Percentiles rank a stretch among this genome's conserved stretches.
Evolutionary conservation across 2,113 vertebrate species (phyloP).

Genomic region (Takifugu flavidus): DNA sequence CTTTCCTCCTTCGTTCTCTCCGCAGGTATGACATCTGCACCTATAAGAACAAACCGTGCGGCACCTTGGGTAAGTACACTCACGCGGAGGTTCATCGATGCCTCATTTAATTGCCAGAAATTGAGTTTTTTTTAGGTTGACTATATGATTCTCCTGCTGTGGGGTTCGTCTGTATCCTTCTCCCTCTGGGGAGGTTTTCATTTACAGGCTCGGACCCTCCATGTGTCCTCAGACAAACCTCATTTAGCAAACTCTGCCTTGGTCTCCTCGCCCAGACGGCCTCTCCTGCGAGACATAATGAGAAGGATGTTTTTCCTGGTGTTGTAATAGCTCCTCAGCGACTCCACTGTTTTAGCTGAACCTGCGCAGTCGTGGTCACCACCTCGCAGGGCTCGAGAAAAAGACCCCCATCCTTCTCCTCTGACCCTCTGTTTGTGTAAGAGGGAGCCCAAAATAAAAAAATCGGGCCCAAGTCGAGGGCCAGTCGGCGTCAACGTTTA

Average conservation of each 20-base stretch:
- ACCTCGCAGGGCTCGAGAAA: not conserved
- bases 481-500: too few relatives aligned
- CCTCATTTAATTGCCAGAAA: conserved; percentile 5
- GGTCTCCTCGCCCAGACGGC: conserved; percentile 27
- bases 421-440: conserved; percentile 26
- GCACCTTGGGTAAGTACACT: conserved; percentile 89
- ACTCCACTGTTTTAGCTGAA: conserved; percentile 7
- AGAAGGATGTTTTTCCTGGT: conserved; percentile 51
- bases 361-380: conserved; percentile 28
- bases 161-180: conserved; percentile 4
- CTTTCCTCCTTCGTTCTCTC: conserved; percentile 34
- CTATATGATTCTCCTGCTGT: conserved; percentile 9
- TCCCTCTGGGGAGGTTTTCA: too few relatives aligned
- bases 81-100: not conserved
- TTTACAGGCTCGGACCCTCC: not conserved
- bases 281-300: conserved; percentile 37
- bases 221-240: conserved; percentile 48
- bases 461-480: too few relatives aligned
- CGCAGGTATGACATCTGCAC: conserved; percentile 98
- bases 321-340: conserved; percentile 43
- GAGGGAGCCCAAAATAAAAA: too few relatives aligned
- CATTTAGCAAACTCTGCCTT: conserved; percentile 25
- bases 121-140: conserved; percentile 2
- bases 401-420: conserved; percentile 9
- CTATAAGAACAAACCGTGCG: conserved; percentile 99